Evolutionary conservation across 2,797 vertebrate genomes (phyloP).

Genomic region (Cossypha caffra): DNA sequence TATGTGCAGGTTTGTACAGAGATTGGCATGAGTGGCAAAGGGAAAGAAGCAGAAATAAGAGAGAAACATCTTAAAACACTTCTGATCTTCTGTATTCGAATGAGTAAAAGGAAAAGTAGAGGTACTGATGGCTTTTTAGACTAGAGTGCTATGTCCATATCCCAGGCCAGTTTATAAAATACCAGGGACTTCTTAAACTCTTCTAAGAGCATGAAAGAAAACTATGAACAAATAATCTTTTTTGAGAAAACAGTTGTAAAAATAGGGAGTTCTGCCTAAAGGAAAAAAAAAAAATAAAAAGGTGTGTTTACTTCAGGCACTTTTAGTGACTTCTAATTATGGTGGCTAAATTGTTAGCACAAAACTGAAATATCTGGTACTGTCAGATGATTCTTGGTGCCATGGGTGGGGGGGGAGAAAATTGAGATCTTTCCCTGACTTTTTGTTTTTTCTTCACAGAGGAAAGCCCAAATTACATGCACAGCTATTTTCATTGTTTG

Average conservation of each 20-base stretch:
- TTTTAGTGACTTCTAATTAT: neutral
- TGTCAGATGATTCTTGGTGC: neutral
- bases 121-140: neutral
- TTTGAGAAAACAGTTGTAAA: neutral
- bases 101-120: neutral
- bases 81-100: neutral
- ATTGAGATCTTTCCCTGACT: neutral
- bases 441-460: slow-evolving; percentile 73
- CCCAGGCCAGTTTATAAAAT: neutral
- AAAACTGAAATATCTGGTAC: neutral
- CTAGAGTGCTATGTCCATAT: neutral
- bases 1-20: neutral
- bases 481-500: slow-evolving; percentile 95
- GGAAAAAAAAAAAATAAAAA: neutral
- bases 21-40: neutral
- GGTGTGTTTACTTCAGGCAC: neutral
- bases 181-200: neutral
- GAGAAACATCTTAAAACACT: neutral
- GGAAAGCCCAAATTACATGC: slow-evolving; percentile 95
- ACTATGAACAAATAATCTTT: neutral
- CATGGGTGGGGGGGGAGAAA: neutral
- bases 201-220: neutral
- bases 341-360: neutral
- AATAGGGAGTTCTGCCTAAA: neutral
- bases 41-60: neutral